Conservation (phyloP, 1,140 invertebrate species). For the Drosophila novamexicana region DNA sequence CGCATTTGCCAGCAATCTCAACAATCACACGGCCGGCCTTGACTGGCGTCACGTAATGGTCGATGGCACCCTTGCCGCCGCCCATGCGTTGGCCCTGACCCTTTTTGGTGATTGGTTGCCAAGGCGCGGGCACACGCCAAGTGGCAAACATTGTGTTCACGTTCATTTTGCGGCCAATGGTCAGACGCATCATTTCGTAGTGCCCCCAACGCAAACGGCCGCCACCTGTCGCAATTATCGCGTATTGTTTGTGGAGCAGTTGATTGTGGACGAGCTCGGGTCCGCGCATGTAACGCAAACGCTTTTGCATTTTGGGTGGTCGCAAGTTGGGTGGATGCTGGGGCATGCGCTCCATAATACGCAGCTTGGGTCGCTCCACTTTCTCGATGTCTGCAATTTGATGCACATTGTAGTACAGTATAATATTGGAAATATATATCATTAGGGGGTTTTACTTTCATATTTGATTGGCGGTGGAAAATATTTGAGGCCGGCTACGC, state of each 20-base stretch:
- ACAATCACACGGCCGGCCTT: conserved; percentile 96
- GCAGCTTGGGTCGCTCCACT: conserved; percentile 89
- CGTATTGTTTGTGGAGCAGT: conserved; percentile 95
- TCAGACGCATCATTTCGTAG: conserved; percentile 94
- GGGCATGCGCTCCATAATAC: conserved; percentile 90
- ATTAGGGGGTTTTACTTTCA: conserved; percentile 85
- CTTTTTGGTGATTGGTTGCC: conserved; percentile 97
- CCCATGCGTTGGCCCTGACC: conserved; percentile 96
- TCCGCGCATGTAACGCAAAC: conserved; percentile 93
- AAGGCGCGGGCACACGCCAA: conserved; percentile 97
- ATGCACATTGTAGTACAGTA: neutral
- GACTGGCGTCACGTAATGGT: conserved; percentile 97
- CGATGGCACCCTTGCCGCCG: conserved; percentile 97
- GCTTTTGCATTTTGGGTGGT: conserved; percentile 93
- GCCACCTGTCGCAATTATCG: conserved; percentile 93
- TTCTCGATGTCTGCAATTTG: conserved; percentile 88
- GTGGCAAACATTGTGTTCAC: conserved; percentile 94
- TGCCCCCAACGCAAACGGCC: conserved; percentile 92
- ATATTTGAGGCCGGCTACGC: conserved; percentile 86
- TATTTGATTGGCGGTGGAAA: conserved; percentile 87
- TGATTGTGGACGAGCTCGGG: conserved; percentile 94
- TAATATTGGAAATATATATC: neutral
- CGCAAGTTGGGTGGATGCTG: conserved; percentile 87
- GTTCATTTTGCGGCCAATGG: conserved; percentile 90
- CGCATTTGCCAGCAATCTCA: conserved; percentile 96